Evolutionary conservation across 2,888 invertebrate genomes (phyloP).

Genomic region (Torymus texanus): DNA sequence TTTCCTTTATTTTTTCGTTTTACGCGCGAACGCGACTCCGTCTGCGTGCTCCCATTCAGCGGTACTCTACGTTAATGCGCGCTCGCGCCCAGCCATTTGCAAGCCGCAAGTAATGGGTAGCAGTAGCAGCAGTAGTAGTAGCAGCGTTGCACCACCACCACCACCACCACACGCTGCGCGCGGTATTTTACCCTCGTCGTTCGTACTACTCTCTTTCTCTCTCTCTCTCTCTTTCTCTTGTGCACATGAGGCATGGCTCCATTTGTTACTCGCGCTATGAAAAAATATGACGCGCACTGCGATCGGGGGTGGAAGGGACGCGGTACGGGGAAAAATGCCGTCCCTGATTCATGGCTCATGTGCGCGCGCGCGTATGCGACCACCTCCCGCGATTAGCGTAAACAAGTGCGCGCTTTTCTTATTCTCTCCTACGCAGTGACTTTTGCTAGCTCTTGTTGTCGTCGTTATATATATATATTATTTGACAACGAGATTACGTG

Average conservation of each 20-base stretch:
- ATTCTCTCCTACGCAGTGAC: not conserved
- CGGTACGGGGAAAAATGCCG: not conserved
- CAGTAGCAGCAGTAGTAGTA: conserved; percentile 58
- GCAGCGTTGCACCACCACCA: not conserved
- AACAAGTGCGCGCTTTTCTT: conserved; percentile 28
- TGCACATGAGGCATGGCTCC: conserved; percentile 67
- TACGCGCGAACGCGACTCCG: not conserved
- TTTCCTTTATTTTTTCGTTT: conserved; percentile 15
- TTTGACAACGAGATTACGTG: too few species aligned
- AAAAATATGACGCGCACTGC: conserved; percentile 46
- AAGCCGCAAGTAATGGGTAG: conserved; percentile 67
- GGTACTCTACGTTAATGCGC: conserved; percentile 66
- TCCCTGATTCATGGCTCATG: conserved; percentile 32
- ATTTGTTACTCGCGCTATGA: conserved; percentile 66
- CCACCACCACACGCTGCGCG: not conserved
- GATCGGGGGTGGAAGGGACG: conserved; percentile 26
- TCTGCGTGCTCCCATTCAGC: not conserved
- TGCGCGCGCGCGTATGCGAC: not conserved
- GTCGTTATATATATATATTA: too few species aligned
- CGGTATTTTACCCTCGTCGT: conserved; percentile 51
- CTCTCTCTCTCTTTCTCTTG: conserved; percentile 49
- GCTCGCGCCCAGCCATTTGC: conserved; percentile 66
- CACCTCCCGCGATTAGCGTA: conserved; percentile 40
- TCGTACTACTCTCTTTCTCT: conserved; percentile 41
- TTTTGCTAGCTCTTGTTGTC: not conserved